Evolutionary conservation across 2,888 invertebrate genomes (phyloP).

Genomic region (Tenthredo livida): DNA sequence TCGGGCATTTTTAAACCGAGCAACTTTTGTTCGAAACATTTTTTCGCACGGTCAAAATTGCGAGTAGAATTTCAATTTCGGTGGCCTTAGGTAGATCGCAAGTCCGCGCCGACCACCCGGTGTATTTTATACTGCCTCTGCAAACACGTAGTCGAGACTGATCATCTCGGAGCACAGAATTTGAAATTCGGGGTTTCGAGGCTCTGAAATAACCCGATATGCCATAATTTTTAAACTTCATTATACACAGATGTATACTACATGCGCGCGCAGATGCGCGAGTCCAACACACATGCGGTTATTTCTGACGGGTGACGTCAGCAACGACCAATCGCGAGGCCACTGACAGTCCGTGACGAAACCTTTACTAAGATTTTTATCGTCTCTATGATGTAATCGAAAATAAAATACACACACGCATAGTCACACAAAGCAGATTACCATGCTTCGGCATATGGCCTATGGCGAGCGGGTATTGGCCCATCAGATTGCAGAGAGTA

Average conservation of each 20-base stretch:
- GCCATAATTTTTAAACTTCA: background rate
- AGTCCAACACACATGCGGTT: constrained; percentile 55
- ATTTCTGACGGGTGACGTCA: constrained; percentile 71
- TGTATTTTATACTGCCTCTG: background rate
- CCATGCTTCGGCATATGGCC: background rate
- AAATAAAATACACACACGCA: constrained; percentile 26
- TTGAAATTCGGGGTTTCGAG: background rate
- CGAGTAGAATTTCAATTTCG: background rate
- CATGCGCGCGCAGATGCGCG: constrained; percentile 26
- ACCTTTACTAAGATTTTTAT: constrained; percentile 53
- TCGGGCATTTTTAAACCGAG: background rate
- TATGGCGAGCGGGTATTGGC: background rate
- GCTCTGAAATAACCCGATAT: too few species aligned
- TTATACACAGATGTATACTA: background rate
- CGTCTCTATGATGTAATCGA: constrained; percentile 28
- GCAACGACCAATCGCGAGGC: constrained; percentile 63
- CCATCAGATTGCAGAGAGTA: background rate
- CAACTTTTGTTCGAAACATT: background rate
- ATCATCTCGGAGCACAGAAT: background rate
- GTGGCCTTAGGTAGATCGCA: background rate
- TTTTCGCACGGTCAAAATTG: background rate
- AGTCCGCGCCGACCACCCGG: background rate
- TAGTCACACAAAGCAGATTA: background rate
- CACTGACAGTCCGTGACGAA: constrained; percentile 66
- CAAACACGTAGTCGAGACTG: background rate